Conservation (phyloP, 1,140 invertebrate genomes). For the Anagrus nilaparvatae region DNA sequence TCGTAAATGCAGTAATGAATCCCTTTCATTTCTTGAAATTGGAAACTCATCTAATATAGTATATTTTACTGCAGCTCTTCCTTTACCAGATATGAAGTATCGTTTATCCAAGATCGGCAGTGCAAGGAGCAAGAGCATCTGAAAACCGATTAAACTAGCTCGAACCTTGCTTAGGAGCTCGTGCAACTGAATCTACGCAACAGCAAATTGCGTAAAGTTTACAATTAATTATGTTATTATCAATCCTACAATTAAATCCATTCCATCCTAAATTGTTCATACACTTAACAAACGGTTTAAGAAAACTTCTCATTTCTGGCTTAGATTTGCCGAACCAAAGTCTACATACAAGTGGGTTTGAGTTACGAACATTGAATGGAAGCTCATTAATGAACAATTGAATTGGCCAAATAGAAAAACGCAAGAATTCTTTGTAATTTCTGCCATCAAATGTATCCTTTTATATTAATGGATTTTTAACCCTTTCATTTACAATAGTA, state of each 20-base stretch:
- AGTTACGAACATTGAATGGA: constrained; percentile 4
- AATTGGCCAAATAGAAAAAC: constrained; percentile 14
- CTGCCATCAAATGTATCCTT: constrained; percentile 14
- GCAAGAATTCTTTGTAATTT: constrained; percentile 8
- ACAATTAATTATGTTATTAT: too few relatives aligned
- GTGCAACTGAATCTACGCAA: constrained; percentile 4
- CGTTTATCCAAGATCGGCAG: too few relatives aligned
- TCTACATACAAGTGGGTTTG: constrained; percentile 1
- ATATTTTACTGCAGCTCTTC: not conserved
- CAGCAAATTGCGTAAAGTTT: too few relatives aligned
- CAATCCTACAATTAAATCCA: too few relatives aligned
- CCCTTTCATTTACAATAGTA: constrained; percentile 9
- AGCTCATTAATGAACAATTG: constrained; percentile 15
- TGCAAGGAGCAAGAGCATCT: not conserved
- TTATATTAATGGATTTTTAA: not conserved
- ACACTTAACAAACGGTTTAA: too few relatives aligned
- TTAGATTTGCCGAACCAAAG: constrained; percentile 4
- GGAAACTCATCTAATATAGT: not conserved
- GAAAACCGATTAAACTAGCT: not conserved
- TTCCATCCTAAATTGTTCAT: too few relatives aligned
- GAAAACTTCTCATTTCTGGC: not conserved
- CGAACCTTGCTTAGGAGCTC: not conserved
- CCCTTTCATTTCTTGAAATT: not conserved
- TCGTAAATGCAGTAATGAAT: not conserved
- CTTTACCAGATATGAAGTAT: too few relatives aligned